Evolutionary conservation across 2,888 invertebrate species (phyloP).

Genomic region (Melitaea athalia): DNA sequence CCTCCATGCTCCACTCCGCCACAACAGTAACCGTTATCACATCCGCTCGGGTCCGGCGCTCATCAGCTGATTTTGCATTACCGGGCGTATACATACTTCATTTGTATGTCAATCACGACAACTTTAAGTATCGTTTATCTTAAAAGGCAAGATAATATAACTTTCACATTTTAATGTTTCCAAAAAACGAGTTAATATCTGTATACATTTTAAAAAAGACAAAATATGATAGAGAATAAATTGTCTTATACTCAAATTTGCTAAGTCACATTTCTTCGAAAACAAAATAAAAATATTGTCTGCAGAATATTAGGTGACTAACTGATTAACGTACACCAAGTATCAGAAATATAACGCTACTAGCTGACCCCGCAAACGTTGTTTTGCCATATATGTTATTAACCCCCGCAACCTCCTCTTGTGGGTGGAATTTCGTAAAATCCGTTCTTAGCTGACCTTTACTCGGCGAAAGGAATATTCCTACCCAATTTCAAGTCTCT

Average conservation of each 20-base stretch:
- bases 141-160: not conserved
- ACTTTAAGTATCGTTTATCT: not conserved
- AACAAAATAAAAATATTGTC: not conserved
- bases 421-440: too few species aligned
- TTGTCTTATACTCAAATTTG: not conserved
- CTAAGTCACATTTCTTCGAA: not conserved
- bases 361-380: too few species aligned
- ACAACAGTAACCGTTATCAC: slow-evolving; percentile 21
- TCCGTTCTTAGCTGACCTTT: too few species aligned
- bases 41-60: slow-evolving; percentile 4
- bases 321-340: too few species aligned
- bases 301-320: not conserved
- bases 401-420: too few species aligned
- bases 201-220: not conserved
- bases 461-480: too few species aligned
- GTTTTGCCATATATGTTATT: too few species aligned
- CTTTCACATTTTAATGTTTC: not conserved
- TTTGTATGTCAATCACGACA: not conserved
- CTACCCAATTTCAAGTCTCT: too few species aligned
- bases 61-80: not conserved
- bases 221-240: not conserved
- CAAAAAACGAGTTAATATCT: not conserved
- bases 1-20: not conserved
- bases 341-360: too few species aligned
- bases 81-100: not conserved